Evolutionary conservation across 2,888 invertebrate genomes (phyloP).

Genomic region (Ochropacha duplaris): DNA sequence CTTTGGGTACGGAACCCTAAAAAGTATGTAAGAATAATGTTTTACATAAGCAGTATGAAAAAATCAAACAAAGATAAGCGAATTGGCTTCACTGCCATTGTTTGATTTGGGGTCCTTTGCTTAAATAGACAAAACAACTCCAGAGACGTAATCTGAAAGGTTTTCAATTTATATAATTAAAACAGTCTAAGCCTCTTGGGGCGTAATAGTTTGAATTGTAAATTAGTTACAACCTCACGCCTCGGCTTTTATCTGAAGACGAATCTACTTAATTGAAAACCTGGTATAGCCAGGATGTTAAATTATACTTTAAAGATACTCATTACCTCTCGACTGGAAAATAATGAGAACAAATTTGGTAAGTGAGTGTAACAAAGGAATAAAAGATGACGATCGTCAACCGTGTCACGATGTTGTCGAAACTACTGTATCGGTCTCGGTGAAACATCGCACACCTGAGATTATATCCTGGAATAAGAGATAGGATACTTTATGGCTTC

Average conservation of each 20-base stretch:
- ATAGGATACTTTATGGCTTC: too few species aligned
- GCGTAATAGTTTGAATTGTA: slow-evolving; percentile 50
- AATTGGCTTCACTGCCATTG: background rate
- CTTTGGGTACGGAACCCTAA: too few species aligned
- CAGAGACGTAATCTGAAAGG: slow-evolving; percentile 30
- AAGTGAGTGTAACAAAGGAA: too few species aligned
- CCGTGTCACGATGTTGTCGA: too few species aligned
- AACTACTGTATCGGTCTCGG: too few species aligned
- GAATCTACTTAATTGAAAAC: background rate
- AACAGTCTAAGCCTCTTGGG: slow-evolving; percentile 25
- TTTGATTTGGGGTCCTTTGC: slow-evolving; percentile 1
- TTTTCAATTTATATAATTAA: slow-evolving; percentile 48
- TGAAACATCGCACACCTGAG: too few species aligned
- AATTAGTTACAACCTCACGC: slow-evolving; percentile 41
- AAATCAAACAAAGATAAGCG: background rate
- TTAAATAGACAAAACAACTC: slow-evolving; percentile 23
- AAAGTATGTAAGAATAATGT: background rate
- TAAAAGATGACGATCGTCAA: too few species aligned
- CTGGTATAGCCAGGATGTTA: background rate
- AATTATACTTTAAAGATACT: background rate
- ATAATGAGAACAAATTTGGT: too few species aligned
- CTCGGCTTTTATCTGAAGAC: background rate
- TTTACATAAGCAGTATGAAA: background rate
- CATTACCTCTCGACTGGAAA: background rate
- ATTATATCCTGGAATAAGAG: too few species aligned